phyloP scores from a whole-genome alignment of 1,140 invertebrate species.

The Latrodectus geometricus region DNA sequence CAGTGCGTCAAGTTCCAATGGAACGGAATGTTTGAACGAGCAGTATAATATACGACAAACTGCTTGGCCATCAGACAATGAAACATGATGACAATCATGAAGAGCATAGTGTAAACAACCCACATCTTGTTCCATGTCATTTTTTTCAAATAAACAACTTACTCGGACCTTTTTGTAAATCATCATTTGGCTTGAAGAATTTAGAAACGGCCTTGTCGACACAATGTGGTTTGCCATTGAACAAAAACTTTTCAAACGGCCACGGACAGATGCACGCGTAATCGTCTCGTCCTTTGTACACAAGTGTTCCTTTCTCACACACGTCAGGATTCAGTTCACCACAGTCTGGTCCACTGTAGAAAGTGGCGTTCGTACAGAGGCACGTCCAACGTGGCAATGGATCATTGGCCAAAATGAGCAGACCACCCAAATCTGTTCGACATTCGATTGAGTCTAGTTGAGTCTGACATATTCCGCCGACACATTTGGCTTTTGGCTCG shows the following conservation, averaged over 20 bases:
- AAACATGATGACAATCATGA: too few species aligned
- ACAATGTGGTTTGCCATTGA: constrained; percentile 2
- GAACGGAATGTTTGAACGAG: too few species aligned
- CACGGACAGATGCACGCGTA: background rate
- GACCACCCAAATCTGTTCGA: too few species aligned
- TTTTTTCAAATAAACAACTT: too few species aligned
- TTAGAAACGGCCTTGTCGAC: background rate
- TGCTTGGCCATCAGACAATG: too few species aligned
- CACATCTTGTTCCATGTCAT: too few species aligned
- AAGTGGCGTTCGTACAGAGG: background rate
- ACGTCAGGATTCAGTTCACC: background rate
- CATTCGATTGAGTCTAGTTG: background rate
- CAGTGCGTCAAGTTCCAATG: too few species aligned
- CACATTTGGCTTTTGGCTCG: background rate
- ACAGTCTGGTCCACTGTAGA: constrained; percentile 4
- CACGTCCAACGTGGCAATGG: background rate
- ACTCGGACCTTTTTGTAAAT: too few species aligned
- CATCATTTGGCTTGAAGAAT: background rate
- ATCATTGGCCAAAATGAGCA: too few species aligned
- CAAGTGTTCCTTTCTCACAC: constrained; percentile 1
- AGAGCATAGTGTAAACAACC: too few species aligned
- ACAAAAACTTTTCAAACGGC: background rate
- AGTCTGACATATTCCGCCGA: background rate
- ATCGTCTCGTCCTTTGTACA: background rate
- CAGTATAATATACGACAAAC: too few species aligned